Evolutionary conservation across 37 sponge, comb jelly and placozoan species (phyloP).

Genomic region (Haliclona indistincta): DNA sequence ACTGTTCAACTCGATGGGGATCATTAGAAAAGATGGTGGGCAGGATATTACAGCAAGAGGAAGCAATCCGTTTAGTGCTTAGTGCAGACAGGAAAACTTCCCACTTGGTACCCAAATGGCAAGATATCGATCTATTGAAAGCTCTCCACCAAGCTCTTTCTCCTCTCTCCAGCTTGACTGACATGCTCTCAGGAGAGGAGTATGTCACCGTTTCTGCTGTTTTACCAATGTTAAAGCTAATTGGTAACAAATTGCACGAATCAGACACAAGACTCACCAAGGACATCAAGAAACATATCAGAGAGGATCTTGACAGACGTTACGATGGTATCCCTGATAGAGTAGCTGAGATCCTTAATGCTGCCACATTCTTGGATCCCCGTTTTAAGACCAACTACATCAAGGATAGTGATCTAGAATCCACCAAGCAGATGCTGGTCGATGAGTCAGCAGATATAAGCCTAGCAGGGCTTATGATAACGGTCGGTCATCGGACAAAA

Average conservation of each 20-base stretch:
- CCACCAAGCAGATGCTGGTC: too few relatives aligned
- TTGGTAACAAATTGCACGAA: background rate
- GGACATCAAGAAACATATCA: constrained; percentile 27
- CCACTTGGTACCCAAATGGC: constrained; percentile 40
- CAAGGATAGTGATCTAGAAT: too few relatives aligned
- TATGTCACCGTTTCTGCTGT: constrained; percentile 43
- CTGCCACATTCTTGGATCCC: constrained; percentile 42
- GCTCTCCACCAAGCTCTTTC: constrained; percentile 21
- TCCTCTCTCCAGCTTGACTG: constrained; percentile 33
- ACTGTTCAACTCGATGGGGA: constrained; percentile 44
- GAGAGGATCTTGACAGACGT: background rate
- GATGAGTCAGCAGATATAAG: too few relatives aligned
- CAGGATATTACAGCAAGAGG: constrained; percentile 32
- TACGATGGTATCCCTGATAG: too few relatives aligned
- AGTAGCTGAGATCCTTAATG: background rate
- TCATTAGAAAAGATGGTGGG: constrained; percentile 33
- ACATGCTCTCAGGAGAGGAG: constrained; percentile 41
- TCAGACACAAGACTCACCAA: constrained; percentile 28
- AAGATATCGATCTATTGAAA: constrained; percentile 29
- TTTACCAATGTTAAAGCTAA: constrained; percentile 15
- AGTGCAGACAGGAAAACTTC: constrained; percentile 39
- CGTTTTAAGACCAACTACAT: constrained; percentile 11
- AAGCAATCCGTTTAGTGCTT: constrained; percentile 24
- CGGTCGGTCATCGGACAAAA: too few relatives aligned
- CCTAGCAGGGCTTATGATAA: too few relatives aligned